Evolutionary conservation across 2,113 vertebrate species (phyloP), one percentile per base, ranked within the genome.

Genomic region (Hippocampus zosterae): DNA sequence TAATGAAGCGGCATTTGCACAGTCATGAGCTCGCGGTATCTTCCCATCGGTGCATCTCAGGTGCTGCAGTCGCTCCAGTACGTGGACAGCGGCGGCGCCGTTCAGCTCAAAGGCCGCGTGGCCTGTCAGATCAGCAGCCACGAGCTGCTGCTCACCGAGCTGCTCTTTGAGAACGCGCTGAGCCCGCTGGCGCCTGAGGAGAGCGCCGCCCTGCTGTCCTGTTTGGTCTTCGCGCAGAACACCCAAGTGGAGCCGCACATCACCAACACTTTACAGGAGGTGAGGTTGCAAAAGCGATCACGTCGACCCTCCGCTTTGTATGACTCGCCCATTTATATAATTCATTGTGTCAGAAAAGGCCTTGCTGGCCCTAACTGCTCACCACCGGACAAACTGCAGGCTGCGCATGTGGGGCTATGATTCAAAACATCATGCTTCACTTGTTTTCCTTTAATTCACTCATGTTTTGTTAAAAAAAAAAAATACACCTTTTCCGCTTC

Each of bases 111-210:
- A 7, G 95, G 95, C 19, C 89, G 94, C 0, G 95, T 97, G 65
- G 95, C 95, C 0, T 95, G 95, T 79, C 95, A 95, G 89, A 94
- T 97, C 89, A 95, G 93, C 86, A 94, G 93, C 85, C 95, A 97
- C 0, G 95, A 97, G 87, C 87, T 97, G 59, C 91, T 97, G 40
- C 93, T 97, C 40, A 96, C 95, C 0, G 95, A 97, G 88, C 93
- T 97, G 84, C 93, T 96, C 79, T 93, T 97, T 2, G 95, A 96
- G 81, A 95, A 95, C 0, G 92, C 91, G 1, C 90, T 97, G 76
- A 96, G 94, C 1, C 83, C 93, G 5, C 87, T 97, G 82, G 92
- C 91, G 8, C 95, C 95, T 0, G 95, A 96, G 81, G 95, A 97
- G 88, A 96, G 94, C 10, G 95, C 94, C 13, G 94, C 95, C 75